phyloP scores from a whole-genome alignment of 2,113 vertebrate species.

The Percopsis transmontana region DNA sequence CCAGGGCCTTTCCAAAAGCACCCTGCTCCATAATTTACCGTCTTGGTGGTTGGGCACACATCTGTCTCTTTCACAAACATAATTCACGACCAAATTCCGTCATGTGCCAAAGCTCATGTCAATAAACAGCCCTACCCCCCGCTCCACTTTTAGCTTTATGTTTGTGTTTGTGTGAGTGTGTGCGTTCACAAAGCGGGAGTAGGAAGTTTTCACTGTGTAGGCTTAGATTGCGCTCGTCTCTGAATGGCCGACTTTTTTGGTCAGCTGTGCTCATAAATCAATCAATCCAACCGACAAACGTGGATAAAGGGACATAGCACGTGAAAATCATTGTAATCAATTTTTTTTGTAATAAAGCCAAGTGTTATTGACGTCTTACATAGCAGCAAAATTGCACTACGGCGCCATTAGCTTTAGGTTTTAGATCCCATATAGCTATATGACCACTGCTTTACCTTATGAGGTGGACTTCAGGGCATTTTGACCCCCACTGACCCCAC shows the following conservation, averaged over 20 bases:
- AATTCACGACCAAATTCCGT: constrained; percentile 61
- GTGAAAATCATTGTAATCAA: constrained; percentile 64
- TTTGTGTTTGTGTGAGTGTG: constrained; percentile 29
- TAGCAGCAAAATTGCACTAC: constrained; percentile 50
- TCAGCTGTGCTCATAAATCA: constrained; percentile 42
- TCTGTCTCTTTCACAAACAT: constrained; percentile 76
- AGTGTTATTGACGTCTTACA: constrained; percentile 59
- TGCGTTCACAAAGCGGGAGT: neutral
- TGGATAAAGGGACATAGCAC: constrained; percentile 67
- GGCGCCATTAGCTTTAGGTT: constrained; percentile 48
- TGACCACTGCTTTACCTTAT: constrained; percentile 30
- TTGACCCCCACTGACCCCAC: constrained; percentile 40
- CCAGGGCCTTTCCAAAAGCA: constrained; percentile 66
- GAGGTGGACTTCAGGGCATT: constrained; percentile 42
- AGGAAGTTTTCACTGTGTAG: constrained; percentile 23
- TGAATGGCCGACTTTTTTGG: constrained; percentile 43
- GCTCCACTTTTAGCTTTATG: constrained; percentile 52
- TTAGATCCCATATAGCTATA: constrained; percentile 59
- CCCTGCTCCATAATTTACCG: constrained; percentile 61
- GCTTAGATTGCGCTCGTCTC: constrained; percentile 46
- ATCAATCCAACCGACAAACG: constrained; percentile 69
- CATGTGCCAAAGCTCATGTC: constrained; percentile 32
- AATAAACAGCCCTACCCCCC: constrained; percentile 53
- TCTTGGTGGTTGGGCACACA: constrained; percentile 74
- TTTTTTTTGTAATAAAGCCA: neutral